A percentile compares a stretch with the other conserved stretches of the same genome.
These are phyloP conservation scores for Nudaria mundana DNA, from an alignment of 2,888 invertebrate genomes.

Conservation along the genomic window DNA sequence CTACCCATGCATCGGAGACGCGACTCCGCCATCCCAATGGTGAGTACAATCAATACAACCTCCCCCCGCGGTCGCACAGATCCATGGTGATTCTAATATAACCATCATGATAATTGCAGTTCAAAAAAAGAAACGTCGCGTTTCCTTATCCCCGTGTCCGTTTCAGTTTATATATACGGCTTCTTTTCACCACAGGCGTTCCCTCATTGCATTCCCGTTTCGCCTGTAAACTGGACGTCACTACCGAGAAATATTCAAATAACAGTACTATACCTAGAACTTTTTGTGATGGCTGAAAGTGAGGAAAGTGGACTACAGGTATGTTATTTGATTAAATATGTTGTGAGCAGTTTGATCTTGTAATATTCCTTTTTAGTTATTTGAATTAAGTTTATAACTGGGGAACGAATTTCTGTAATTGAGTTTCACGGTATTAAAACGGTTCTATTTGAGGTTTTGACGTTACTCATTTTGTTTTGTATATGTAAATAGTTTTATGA, in stretches of 20 bases:
- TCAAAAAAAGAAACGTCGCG: too few relatives aligned
- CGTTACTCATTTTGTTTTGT: neutral
- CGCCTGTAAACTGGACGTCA: constrained; percentile 37
- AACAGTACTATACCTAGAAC: constrained; percentile 5
- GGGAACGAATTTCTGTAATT: constrained; percentile 4
- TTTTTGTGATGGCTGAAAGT: constrained; percentile 46
- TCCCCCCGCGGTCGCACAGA: too few relatives aligned
- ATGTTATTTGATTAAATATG: constrained; percentile 20
- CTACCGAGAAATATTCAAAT: constrained; percentile 4
- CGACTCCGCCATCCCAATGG: too few relatives aligned
- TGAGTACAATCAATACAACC: too few relatives aligned
- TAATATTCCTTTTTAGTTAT: neutral
- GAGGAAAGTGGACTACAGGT: constrained; percentile 62
- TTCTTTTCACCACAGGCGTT: constrained; percentile 38
- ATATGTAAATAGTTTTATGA: constrained; percentile 1
- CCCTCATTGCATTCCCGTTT: constrained; percentile 47
- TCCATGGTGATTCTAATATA: too few relatives aligned
- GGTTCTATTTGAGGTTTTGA: constrained; percentile 6
- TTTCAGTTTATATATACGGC: constrained; percentile 31
- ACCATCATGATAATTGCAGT: too few relatives aligned
- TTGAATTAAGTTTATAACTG: neutral
- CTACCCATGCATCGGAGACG: too few relatives aligned
- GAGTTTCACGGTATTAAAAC: constrained; percentile 9
- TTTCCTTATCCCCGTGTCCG: constrained; percentile 26
- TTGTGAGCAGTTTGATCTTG: too few relatives aligned